A percentile compares a stretch with the other conserved stretches of the same genome.
Evolutionary conservation across 30 jellyfish, hydroid and myxozoan genomes (phyloP).

Genomic region (Nemopilema nomurai): DNA sequence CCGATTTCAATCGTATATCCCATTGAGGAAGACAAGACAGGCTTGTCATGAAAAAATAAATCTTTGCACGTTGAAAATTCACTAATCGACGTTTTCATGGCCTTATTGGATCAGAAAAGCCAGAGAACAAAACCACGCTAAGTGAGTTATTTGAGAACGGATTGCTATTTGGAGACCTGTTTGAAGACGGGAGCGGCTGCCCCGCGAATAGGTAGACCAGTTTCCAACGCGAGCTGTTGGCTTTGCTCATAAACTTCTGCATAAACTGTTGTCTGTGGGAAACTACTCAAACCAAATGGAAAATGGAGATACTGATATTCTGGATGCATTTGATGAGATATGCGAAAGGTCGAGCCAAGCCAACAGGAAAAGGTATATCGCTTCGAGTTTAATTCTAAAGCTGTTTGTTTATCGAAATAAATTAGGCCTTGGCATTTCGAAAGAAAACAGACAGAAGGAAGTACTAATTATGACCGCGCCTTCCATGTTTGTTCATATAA

Average conservation of each 20-base stretch:
- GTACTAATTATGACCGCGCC: not conserved
- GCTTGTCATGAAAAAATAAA: constrained; percentile 18
- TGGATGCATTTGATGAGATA: constrained; percentile 58
- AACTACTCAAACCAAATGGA: constrained; percentile 31
- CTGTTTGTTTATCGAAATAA: not conserved
- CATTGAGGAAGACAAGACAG: constrained; percentile 13
- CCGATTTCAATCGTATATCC: constrained; percentile 2
- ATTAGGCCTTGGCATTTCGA: not conserved
- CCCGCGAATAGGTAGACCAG: not conserved
- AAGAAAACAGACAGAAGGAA: not conserved
- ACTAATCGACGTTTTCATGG: constrained; percentile 17
- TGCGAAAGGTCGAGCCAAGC: constrained; percentile 44
- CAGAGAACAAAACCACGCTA: not conserved
- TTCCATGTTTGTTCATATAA: not conserved
- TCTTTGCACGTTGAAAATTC: constrained; percentile 9
- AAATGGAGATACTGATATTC: constrained; percentile 43
- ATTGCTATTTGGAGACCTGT: not conserved
- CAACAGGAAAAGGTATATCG: constrained; percentile 61
- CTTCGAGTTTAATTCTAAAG: not conserved
- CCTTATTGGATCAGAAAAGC: constrained; percentile 29
- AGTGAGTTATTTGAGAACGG: not conserved
- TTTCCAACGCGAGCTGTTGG: not conserved
- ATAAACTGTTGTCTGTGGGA: too few relatives aligned
- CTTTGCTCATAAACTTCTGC: too few relatives aligned
- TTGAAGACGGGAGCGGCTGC: not conserved